Evolutionary conservation across 1,140 invertebrate species (phyloP), one percentile per base, ranked within the genome.

Genomic region (Microplitis mediator): DNA sequence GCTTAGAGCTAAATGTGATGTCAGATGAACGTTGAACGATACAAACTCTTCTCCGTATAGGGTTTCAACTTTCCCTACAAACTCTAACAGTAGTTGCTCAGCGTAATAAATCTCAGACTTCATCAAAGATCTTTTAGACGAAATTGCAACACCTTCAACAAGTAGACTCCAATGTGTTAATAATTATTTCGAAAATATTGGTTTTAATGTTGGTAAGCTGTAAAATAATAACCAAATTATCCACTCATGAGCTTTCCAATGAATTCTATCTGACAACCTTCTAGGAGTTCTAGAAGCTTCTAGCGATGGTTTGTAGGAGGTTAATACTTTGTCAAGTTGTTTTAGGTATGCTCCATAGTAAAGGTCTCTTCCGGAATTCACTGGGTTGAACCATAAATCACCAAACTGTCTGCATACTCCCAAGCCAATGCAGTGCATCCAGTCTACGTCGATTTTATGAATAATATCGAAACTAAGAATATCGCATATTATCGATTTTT

Each of bases 221-320:
- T 76, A 77, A 52, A 51, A 77, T 32, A 77, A 52, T 1, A 77
- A 39, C 51, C 60, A 79, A 14, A 69, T 64, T 0, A 58, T 56
- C 74, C 77, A 80, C 56, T 80, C 78, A 69, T 77, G 66, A 4
- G 77, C 75, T 67, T 79, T 79, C 76, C 77, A 80, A 77, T 68
- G 50, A 14, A 13, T 63, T 9, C 77, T 66, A 14, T 76, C 73
- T 6, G 45, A 58, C 36, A 77, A 61, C 8, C 4, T 39, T 14
- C 75, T 36, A 8, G 72, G 74, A 9, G 69, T 65, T 52, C 78
- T 61, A 13, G 77, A 71, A 13, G 77, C 71, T 23, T 71, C 39
- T 31, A 23, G 36, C 1, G 62, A 31, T 4, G 77, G 75, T 50
- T 73, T 68, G 6, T 72, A 71, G 9, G 58, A 61, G 3, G 61